These are phyloP conservation scores for Nomada ruficornis DNA, from an alignment of 2,888 invertebrate species.

Conservation along the genomic window DNA sequence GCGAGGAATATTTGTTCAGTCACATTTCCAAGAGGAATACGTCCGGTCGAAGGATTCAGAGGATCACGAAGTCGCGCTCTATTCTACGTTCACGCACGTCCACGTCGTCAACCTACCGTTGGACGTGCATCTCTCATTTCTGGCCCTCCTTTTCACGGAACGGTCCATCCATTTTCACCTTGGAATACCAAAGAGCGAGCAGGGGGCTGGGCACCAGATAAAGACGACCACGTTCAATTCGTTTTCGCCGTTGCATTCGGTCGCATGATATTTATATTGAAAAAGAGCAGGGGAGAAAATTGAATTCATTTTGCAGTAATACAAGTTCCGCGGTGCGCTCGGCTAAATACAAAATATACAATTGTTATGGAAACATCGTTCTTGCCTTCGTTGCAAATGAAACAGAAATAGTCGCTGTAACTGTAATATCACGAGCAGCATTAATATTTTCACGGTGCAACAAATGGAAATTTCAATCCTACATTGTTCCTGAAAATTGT, in stretches of 20 bases:
- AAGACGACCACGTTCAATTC: not conserved
- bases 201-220: not conserved
- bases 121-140: conserved; percentile 17
- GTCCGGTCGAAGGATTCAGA: conserved; percentile 11
- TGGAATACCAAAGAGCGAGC: conserved; percentile 11
- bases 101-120: conserved; percentile 8
- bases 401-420: not conserved
- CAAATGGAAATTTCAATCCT: conserved; percentile 12
- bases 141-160: not conserved
- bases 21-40: conserved; percentile 37
- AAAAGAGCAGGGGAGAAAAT: not conserved
- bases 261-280: not conserved
- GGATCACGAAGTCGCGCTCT: conserved; percentile 4
- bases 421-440: not conserved
- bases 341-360: not conserved
- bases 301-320: too few species aligned
- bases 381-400: not conserved
- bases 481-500: conserved; percentile 4
- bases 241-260: not conserved
- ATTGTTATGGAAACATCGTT: not conserved
- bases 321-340: not conserved
- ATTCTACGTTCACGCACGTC: conserved; percentile 28
- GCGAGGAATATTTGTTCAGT: conserved; percentile 29
- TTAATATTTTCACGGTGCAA: not conserved
- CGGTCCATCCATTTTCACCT: conserved; percentile 5